Percentiles rank a stretch among this genome's conserved stretches.
These are phyloP conservation scores for Dicentrarchus labrax DNA, from an alignment of 2,113 vertebrate species.

Conservation along the genomic window DNA sequence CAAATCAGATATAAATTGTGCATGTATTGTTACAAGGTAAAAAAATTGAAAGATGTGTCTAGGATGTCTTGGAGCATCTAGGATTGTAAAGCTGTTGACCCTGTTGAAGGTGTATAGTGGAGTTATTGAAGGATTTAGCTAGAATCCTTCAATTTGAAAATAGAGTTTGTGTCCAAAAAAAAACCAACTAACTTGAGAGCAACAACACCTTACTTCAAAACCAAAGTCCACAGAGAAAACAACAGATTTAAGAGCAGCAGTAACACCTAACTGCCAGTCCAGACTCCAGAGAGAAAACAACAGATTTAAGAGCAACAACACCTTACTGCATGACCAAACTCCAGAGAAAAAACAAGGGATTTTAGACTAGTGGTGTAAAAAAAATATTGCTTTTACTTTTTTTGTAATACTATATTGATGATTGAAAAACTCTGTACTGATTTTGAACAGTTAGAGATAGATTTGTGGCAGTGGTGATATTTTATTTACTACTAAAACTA, in stretches of 20 bases:
- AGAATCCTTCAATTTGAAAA: background rate
- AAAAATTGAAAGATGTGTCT: background rate
- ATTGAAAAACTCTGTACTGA: no score
- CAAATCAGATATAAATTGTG: background rate
- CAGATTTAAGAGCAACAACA: background rate
- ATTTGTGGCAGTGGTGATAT: no score
- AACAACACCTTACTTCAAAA: background rate
- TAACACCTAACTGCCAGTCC: background rate
- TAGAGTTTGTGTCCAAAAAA: background rate
- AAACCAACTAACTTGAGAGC: background rate
- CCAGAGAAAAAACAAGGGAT: background rate
- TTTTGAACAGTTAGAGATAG: no score
- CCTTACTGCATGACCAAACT: background rate
- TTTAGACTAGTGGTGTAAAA: no score
- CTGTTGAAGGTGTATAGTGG: background rate
- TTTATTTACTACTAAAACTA: no score
- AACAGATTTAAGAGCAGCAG: background rate
- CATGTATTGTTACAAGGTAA: background rate
- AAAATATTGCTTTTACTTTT: no score
- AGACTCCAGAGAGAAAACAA: background rate
- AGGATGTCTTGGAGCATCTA: background rate
- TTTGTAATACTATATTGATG: no score
- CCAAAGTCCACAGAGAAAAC: background rate
- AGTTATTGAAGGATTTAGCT: background rate
- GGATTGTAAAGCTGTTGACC: background rate